These are phyloP conservation scores for Agrochola litura DNA, from an alignment of 2,888 invertebrate genomes.

Conservation along the genomic window DNA sequence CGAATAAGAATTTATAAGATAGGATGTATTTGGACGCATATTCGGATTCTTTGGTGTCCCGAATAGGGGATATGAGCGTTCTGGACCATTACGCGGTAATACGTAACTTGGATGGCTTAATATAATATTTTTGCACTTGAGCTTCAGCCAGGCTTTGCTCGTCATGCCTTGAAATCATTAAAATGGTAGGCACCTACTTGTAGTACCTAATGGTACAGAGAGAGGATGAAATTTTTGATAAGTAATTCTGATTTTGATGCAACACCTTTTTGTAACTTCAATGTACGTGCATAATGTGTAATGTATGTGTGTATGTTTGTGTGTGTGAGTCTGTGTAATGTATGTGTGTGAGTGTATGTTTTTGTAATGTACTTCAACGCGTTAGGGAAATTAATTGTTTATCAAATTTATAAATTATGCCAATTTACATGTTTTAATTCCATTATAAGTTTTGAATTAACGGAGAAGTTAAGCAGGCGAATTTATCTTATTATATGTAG, in stretches of 20 bases:
- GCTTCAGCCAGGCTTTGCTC: not conserved
- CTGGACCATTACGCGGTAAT: slow-evolving; percentile 44
- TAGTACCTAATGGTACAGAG: too few species aligned
- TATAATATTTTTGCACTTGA: slow-evolving; percentile 26
- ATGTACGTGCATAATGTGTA: not conserved
- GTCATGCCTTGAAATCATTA: not conserved
- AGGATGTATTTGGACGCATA: slow-evolving; percentile 34
- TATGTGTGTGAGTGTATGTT: too few species aligned
- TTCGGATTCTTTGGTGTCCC: slow-evolving; percentile 50
- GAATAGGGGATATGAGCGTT: slow-evolving; percentile 41
- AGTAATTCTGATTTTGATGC: not conserved
- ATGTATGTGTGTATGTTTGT: too few species aligned
- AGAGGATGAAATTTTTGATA: too few species aligned
- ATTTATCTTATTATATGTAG: not conserved
- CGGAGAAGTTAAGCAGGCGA: not conserved
- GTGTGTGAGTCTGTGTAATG: too few species aligned
- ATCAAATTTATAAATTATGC: not conserved
- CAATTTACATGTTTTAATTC: not conserved
- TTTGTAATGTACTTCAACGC: too few species aligned
- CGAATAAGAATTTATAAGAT: slow-evolving; percentile 52
- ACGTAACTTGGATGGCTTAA: slow-evolving; percentile 22
- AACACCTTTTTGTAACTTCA: not conserved
- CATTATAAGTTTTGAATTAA: not conserved
- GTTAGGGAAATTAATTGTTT: not conserved
- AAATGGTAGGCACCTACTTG: not conserved